Evolutionary conservation across 2,888 invertebrate species (phyloP).

Genomic region (Noctua fimbriata): DNA sequence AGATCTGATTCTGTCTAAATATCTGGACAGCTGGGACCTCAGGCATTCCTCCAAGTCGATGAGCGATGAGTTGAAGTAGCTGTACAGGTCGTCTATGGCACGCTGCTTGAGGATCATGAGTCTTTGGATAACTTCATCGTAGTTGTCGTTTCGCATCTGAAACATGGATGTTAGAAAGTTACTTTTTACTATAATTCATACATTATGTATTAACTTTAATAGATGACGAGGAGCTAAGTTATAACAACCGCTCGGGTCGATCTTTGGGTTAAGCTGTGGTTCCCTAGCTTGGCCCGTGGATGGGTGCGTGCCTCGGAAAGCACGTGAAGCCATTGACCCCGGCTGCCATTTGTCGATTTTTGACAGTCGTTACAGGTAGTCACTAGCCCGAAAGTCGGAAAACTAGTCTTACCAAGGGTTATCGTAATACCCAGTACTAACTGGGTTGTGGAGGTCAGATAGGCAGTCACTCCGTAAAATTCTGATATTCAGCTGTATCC

Average conservation of each 20-base stretch:
- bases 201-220: background rate
- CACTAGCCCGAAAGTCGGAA: background rate
- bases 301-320: background rate
- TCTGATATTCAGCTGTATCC: background rate
- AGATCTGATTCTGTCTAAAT: constrained; percentile 70
- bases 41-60: constrained; percentile 74
- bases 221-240: background rate
- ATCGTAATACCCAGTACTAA: background rate
- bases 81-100: constrained; percentile 70
- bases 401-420: background rate
- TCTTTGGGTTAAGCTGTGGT: background rate
- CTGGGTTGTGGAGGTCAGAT: background rate
- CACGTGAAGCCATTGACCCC: background rate
- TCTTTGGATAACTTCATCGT: constrained; percentile 75
- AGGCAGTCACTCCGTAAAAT: background rate
- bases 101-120: constrained; percentile 74
- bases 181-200: background rate
- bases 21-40: constrained; percentile 68
- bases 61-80: constrained; percentile 64
- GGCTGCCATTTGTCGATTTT: background rate
- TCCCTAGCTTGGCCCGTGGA: background rate
- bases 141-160: constrained; percentile 81
- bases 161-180: constrained; percentile 45
- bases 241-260: background rate
- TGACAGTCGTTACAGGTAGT: background rate